phyloP scores from a whole-genome alignment of 1,140 invertebrate genomes.

The Papilio helenus region DNA sequence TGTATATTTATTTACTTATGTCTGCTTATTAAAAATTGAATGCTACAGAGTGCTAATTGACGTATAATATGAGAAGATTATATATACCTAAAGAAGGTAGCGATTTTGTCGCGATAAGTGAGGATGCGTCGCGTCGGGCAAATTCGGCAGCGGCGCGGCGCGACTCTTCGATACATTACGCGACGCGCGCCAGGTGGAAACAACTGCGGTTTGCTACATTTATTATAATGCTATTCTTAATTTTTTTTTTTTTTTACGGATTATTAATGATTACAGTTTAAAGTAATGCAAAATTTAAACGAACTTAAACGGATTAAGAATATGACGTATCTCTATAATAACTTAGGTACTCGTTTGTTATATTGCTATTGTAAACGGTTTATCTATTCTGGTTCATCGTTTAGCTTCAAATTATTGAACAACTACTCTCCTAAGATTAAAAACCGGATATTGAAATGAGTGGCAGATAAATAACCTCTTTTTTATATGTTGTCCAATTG shows the following conservation, averaged over 20 bases:
- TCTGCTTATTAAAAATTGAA: conserved; percentile 5
- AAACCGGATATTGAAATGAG: conserved; percentile 17
- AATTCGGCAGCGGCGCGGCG: conserved; percentile 21
- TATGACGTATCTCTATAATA: not conserved
- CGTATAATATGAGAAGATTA: conserved; percentile 27
- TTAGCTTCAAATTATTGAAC: not conserved
- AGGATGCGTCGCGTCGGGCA: conserved; percentile 4
- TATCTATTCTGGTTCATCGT: not conserved
- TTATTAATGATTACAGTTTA: too few species aligned
- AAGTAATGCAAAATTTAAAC: not conserved
- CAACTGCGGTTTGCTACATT: conserved; percentile 32
- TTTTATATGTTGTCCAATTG: conserved; percentile 5
- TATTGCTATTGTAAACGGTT: not conserved
- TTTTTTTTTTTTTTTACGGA: too few species aligned
- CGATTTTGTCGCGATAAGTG: conserved; percentile 29
- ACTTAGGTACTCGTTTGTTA: not conserved
- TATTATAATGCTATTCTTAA: not conserved
- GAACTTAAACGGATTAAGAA: not conserved
- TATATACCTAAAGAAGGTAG: not conserved
- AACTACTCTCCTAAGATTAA: not conserved
- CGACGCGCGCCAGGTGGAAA: conserved; percentile 40
- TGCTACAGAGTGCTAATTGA: conserved; percentile 9
- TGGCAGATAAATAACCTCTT: conserved; percentile 8
- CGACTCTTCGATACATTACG: conserved; percentile 20
- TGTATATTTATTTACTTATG: not conserved